Base-by-base conservation (phyloP, 2,888 invertebrate species). In the Acanthacorydalis orientalis region DNA sequence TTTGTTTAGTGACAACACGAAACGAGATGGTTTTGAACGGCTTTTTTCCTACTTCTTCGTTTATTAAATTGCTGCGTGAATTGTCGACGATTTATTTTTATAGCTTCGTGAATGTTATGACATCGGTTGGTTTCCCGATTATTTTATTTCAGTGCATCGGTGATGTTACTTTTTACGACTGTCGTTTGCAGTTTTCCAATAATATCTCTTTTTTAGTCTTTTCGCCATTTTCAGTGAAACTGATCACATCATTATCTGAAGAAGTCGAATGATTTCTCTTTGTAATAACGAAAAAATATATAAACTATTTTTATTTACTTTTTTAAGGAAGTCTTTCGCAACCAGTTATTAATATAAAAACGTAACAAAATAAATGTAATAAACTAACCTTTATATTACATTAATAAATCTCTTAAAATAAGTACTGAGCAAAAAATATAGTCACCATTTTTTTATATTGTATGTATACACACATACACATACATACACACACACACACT, bases 41-140 rank as follows among this genome's bases (percentile, higher is more conserved):
- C 43, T 31, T 43, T 23, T 43, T 43, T 43, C 43, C 43, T 43
- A 43, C 43, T 16, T 31, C 12, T 43, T 43, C 43, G 31, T 43
- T 43, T 43, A 43, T 43, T 43, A 43, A 43, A 43, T 43, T 43
- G 43, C 43, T 43, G 12, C 31, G 43, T 31, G 43, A 43, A 43
- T 43, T 16, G 43, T 31, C 43, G 43, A 31, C 31, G 43, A 43
- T 43, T 43, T 43, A 43, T 43, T 43, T 16, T 43, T 43, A 43
- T 43, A 31, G 43, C 43, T 31, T 31, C 12, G 23, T 43, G 43
- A 43, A 43, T 31, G 43, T 43, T 43, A 43, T 37, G 37, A 37
- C 10, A 14, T 43, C 43, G 31, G 14, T 39, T 14, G 12, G 16
- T 15, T 39, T 16, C 14, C 16, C 39, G 39, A 39, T 39, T 39